These are phyloP conservation scores for Musca domestica DNA, from an alignment of 1,140 invertebrate species.

Conservation along the genomic window DNA sequence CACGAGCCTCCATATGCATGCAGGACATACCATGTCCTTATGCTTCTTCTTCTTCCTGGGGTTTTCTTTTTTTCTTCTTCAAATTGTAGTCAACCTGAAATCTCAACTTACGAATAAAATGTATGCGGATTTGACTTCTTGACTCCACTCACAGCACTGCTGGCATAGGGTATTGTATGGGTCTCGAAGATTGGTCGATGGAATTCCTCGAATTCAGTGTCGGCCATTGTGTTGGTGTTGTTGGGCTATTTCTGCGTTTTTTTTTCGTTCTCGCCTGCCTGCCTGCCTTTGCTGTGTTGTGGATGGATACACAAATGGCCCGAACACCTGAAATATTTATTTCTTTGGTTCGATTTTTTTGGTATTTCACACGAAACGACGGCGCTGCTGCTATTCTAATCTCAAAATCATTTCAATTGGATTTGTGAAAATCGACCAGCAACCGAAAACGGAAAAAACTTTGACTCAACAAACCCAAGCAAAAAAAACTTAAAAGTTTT, in stretches of 20 bases:
- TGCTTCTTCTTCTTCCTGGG: not conserved
- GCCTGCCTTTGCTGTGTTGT: not conserved
- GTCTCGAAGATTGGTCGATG: constrained; percentile 75
- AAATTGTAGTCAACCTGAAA: not conserved
- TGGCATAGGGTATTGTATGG: constrained; percentile 66
- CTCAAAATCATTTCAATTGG: no score
- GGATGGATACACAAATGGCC: not conserved
- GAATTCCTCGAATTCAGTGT: constrained; percentile 90
- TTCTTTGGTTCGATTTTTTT: not conserved
- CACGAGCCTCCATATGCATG: not conserved
- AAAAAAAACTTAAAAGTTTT: no score
- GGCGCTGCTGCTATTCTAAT: no score
- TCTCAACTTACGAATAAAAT: constrained; percentile 67
- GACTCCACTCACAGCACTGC: constrained; percentile 57
- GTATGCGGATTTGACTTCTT: constrained; percentile 58
- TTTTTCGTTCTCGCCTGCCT: not conserved
- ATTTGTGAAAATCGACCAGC: no score
- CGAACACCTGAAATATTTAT: not conserved
- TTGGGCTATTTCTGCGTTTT: no score
- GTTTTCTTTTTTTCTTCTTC: constrained; percentile 1
- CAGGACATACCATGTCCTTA: not conserved
- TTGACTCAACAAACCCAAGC: no score
- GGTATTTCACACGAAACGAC: no score
- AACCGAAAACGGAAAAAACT: no score
- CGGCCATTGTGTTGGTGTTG: constrained; percentile 65